These are phyloP conservation scores for Oryctes rhinoceros DNA, from an alignment of 1,140 invertebrate species.

Conservation along the genomic window DNA sequence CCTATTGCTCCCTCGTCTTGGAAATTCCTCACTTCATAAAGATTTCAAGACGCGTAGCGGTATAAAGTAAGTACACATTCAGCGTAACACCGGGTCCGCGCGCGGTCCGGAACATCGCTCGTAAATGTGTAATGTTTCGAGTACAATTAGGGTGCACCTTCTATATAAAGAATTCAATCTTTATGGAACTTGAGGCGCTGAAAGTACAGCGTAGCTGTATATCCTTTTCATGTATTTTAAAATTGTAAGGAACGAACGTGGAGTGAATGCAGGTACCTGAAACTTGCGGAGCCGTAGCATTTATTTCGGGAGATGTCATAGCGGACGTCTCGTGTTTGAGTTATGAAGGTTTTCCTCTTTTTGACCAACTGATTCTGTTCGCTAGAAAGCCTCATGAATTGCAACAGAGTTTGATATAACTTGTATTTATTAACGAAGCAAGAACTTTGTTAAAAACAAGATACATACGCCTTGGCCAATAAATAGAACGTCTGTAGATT, in stretches of 20 bases:
- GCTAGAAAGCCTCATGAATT: too few species aligned
- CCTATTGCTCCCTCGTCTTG: slow-evolving; percentile 46
- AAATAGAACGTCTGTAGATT: too few species aligned
- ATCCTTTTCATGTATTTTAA: slow-evolving; percentile 17
- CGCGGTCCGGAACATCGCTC: background rate
- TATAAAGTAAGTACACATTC: background rate
- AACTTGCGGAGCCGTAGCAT: background rate
- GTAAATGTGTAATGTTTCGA: slow-evolving; percentile 35
- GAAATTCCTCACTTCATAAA: slow-evolving; percentile 46
- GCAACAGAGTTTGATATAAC: too few species aligned
- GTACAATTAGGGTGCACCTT: slow-evolving; percentile 28
- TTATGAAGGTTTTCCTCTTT: too few species aligned
- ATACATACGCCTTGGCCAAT: too few species aligned
- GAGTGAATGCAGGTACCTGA: background rate
- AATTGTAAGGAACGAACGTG: background rate
- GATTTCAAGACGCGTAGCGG: slow-evolving; percentile 44
- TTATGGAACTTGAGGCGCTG: slow-evolving; percentile 28
- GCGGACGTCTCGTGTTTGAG: too few species aligned
- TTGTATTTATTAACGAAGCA: too few species aligned
- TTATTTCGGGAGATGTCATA: background rate
- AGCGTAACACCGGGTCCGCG: background rate
- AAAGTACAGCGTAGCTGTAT: background rate
- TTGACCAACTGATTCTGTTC: too few species aligned
- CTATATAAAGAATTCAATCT: slow-evolving; percentile 29
- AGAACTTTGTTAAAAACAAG: too few species aligned